These are phyloP conservation scores for Coleophora flavipennella DNA, from an alignment of 2,888 invertebrate genomes.

Conservation along the genomic window DNA sequence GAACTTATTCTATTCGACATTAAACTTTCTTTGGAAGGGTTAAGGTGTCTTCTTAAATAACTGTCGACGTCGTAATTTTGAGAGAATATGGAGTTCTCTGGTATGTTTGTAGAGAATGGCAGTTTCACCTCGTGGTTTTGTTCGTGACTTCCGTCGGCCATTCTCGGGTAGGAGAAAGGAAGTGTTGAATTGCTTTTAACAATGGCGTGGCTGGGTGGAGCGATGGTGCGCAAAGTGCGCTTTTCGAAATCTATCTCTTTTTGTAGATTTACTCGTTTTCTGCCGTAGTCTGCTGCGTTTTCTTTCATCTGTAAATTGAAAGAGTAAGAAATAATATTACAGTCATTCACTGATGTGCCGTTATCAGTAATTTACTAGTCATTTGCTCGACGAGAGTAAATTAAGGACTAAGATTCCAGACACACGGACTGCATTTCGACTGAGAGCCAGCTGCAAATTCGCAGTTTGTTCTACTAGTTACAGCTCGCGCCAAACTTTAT, in stretches of 20 bases:
- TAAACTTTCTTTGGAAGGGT: conserved; percentile 36
- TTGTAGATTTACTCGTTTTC: conserved; percentile 59
- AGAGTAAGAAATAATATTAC: not conserved
- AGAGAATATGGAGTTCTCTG: conserved; percentile 52
- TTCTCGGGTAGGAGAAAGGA: no score
- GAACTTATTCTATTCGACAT: conserved; percentile 11
- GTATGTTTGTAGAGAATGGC: conserved; percentile 56
- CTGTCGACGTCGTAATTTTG: conserved; percentile 55
- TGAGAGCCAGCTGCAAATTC: no score
- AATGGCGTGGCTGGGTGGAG: conserved; percentile 14
- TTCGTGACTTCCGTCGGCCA: no score
- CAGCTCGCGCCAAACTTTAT: no score
- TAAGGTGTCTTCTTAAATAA: conserved; percentile 51
- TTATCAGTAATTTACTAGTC: no score
- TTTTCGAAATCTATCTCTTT: conserved; percentile 57
- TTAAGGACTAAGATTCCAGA: no score
- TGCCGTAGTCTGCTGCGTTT: conserved; percentile 58
- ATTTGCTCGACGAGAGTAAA: no score
- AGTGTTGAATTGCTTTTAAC: conserved; percentile 18
- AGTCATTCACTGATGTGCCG: no score
- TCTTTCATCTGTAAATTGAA: conserved; percentile 61
- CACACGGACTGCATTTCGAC: no score
- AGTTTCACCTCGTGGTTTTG: no score
- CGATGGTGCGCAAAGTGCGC: conserved; percentile 25
- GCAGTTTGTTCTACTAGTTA: no score